Evolutionary conservation across 2,888 invertebrate species (phyloP), one percentile per base, ranked within the genome.

Genomic region (Epistrophe grossulariae): DNA sequence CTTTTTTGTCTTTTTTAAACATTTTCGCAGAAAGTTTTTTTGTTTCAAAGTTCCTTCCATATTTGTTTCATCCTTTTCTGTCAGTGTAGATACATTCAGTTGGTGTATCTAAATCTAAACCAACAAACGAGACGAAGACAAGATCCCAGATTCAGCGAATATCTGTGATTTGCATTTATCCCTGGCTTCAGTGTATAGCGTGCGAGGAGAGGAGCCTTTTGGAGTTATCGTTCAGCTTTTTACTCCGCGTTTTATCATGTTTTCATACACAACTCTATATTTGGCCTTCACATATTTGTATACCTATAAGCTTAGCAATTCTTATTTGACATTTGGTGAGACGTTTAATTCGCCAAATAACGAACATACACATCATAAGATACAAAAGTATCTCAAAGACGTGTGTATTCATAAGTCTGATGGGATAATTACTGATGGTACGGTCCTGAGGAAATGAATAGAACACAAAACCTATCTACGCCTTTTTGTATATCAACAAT

Each of bases 101-200:
- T 45, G 17, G 28, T 31, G 64, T 31, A 64, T 64, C 45, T 64
- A 38, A 59, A 59, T 38, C 35, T 64, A 17, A 43, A 64, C 45
- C 28, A 28, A 17, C 31, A 45, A 31, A 45, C 28, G 19, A 17
- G 64, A 31, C 17, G 13, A 50, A 31, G 48, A 35, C 4, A 7
- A 43, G 50, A 59, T 71, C 48, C 71, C 55, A 64, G 52, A 70
- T 79, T 71, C 84, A 68, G 57, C 77, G 70, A 73, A 78, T 78
- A 70, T 50, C 78, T 70, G 82, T 71, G 50, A 85, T 85, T 85
- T 85, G 85, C 85, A 85, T 85, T 78, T 78, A 73, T 55, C 78
- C 82, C 64, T 72, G 68, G 77, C 24, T 70, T 19, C 17, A 7
- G 59, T 43, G 43, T 31, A n/a, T n/a, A 9, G 15, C 6, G 9